Base-by-base conservation (phyloP, 2,797 vertebrate species). In the Peromyscus eremicus region DNA sequence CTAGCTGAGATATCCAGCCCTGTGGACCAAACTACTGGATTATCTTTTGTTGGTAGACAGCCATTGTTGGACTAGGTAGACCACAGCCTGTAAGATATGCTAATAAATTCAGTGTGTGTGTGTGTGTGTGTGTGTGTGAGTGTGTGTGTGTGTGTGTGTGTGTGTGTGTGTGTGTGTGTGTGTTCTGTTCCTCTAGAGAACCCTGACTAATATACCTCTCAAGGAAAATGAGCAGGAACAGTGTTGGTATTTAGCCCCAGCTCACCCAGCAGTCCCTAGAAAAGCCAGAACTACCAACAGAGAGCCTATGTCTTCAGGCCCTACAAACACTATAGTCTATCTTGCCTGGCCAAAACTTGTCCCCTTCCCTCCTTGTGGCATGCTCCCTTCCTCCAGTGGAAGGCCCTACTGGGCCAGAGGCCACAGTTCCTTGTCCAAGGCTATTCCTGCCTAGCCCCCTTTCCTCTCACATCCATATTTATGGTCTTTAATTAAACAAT, bases 401-500 rank as follows among this genome's bases (percentile, higher is more conserved):
- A 71, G 25, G 5, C 40, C 62, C 23, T 3, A 21, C 37, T 32
- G 27, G 2, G 1, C 6, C 14, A 34, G 40, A 80, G 82, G 29
- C n/a, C 75, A 70, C 0, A 0, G 23, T 34, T 83, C n/a, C 13
- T 23, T 23, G 5, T 21, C 73, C 25, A 40, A 25, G 19, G 75
- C 12, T 25, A 77, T 71, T 32, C 12, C 46, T 12, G 32, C 19
- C 81, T 32, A 64, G 34, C 2, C 4, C 40, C n/a, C 12, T 34
- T n/a, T 82, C 49, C 79, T 25, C 40, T 49, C 64, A 8, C 17
- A 23, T 57, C 13, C 21, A 6, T 62, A 37, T 81, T 93, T 80
- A 86, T 29, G 5, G 27, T 62, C 68, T 91, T 91, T 49, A 82
- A 84, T 92, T 79, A 82, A 37, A 94, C 19, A 92, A 13, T 77